These are phyloP conservation scores for Dreissena polymorpha DNA, from an alignment of 1,140 invertebrate genomes.

Conservation along the genomic window DNA sequence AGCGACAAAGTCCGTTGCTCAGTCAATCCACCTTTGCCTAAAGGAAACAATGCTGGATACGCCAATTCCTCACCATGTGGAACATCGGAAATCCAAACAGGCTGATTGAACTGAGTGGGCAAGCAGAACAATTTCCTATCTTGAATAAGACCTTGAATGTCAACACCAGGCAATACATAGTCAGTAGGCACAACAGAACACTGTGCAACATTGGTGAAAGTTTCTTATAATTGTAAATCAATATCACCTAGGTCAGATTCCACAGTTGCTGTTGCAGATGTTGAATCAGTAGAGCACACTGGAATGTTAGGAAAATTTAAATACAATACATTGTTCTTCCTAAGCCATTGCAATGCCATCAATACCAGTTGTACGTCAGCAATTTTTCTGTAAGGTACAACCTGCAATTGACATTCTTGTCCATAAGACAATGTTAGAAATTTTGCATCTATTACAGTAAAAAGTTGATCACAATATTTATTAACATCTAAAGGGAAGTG, in stretches of 20 bases:
- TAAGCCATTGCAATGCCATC: constrained; percentile 14
- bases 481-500: constrained; percentile 45
- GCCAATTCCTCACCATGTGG: too few species aligned
- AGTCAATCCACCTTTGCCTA: not conserved
- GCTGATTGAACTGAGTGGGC: constrained; percentile 11
- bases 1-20: not conserved
- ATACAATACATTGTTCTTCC: not conserved
- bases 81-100: not conserved
- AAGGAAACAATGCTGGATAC: not conserved
- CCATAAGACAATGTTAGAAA: not conserved
- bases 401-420: not conserved
- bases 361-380: not conserved
- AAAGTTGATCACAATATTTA: constrained; percentile 2
- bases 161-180: not conserved
- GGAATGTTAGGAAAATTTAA: not conserved
- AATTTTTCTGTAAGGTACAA: not conserved
- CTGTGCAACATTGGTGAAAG: not conserved
- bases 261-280: not conserved
- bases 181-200: constrained; percentile 9
- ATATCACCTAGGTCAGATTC: not conserved
- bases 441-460: not conserved
- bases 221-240: not conserved
- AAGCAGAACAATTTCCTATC: not conserved
- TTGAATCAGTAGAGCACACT: not conserved
- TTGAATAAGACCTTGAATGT: not conserved